Conservation (phyloP, 1,140 invertebrate species). For the Heliconius hewitsoni region DNA sequence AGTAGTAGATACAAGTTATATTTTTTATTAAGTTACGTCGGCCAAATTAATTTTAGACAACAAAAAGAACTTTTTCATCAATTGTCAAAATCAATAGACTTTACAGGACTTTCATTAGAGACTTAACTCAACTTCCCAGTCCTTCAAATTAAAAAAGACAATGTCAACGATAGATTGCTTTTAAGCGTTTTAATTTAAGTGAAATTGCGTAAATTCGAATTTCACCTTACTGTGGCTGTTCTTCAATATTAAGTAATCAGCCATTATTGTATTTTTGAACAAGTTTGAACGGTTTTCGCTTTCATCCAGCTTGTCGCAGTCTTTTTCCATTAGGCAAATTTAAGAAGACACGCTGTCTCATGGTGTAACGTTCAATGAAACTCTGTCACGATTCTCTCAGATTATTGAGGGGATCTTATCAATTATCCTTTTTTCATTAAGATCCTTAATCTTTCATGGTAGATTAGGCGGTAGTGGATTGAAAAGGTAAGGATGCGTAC, state of each 20-base stretch:
- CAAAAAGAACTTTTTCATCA: neutral
- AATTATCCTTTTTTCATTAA: slow-evolving; percentile 1
- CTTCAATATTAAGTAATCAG: neutral
- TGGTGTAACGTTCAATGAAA: slow-evolving; percentile 1
- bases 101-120: neutral
- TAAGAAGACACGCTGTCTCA: slow-evolving; percentile 11
- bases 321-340: slow-evolving; percentile 12
- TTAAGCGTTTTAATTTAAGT: neutral
- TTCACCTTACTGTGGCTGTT: neutral
- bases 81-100: neutral
- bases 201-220: neutral
- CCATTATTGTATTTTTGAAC: neutral
- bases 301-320: neutral
- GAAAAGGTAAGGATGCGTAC: neutral
- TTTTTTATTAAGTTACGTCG: no score
- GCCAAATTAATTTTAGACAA: neutral
- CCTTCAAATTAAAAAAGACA: neutral
- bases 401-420: neutral
- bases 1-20: neutral
- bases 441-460: neutral
- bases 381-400: neutral
- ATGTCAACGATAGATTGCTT: neutral
- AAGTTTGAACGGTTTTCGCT: neutral
- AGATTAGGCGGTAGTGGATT: neutral
- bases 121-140: neutral